Percentiles rank a stretch among this genome's conserved stretches.
These are phyloP conservation scores for Podarcis siculus DNA, from an alignment of 2,797 vertebrate species.

Conservation along the genomic window DNA sequence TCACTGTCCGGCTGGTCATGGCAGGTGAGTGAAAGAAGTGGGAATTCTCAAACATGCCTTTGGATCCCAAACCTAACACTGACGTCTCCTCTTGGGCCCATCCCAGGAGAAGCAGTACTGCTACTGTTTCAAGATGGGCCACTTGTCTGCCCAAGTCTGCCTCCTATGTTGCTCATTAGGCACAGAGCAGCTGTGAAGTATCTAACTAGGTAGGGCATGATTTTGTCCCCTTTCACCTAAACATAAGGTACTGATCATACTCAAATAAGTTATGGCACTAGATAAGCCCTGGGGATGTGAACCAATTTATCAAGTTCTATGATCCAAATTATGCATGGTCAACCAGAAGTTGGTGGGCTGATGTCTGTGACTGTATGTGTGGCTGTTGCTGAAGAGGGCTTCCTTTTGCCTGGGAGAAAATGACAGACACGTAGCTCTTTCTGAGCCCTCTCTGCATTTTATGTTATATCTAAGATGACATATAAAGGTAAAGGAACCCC, in stretches of 20 bases:
- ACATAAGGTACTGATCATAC: background rate
- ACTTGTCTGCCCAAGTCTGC: background rate
- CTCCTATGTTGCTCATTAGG: background rate
- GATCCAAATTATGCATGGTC: background rate
- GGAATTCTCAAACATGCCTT: background rate
- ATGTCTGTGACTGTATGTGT: background rate
- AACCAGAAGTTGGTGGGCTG: background rate
- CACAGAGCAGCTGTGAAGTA: background rate
- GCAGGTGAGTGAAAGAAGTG: constrained; percentile 18
- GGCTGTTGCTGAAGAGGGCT: background rate
- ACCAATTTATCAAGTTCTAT: background rate
- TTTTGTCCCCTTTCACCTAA: background rate
- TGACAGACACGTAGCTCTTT: background rate
- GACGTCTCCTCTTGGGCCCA: background rate
- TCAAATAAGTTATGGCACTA: too few relatives aligned
- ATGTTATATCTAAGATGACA: background rate
- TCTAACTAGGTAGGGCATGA: background rate
- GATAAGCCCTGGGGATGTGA: background rate
- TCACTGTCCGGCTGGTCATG: constrained; percentile 25
- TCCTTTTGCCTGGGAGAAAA: background rate
- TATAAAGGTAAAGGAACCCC: too few relatives aligned
- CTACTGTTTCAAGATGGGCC: background rate
- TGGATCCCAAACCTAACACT: background rate
- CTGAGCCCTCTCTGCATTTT: background rate
- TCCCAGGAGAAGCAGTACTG: background rate